Evolutionary conservation across 1,140 invertebrate genomes (phyloP), one percentile per base, ranked within the genome.

Genomic region (Drosophila mayri): DNA sequence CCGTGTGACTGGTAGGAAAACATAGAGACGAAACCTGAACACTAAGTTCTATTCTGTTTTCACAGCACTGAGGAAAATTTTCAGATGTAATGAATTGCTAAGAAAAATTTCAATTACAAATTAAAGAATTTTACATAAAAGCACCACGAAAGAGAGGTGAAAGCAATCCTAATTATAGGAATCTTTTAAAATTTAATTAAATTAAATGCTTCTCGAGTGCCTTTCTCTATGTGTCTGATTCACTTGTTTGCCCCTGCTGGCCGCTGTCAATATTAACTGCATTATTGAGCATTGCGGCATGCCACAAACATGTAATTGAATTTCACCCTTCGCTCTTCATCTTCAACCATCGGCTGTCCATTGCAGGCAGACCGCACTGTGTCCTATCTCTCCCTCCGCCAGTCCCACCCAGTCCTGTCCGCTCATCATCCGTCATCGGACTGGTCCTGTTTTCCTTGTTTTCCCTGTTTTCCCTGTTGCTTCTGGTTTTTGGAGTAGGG

Each of bases 261-360:
- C 47, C 20, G 58, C 71, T 79, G 77, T 85, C 85, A 90, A 90
- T 90, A 90, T 90, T 90, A 90, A 90, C 85, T 90, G 85, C 85
- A 90, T 90, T 90, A 90, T 90, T 90, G 85, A 90, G 85, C 86
- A 90, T 81, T 90, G 85, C 81, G 85, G 85, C 85, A 73, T 79
- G 85, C 85, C 85, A 90, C 85, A 90, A 90, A 90, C 85, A 90
- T 85, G 85, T 90, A 90, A 90, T 90, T 90, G 81, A 90, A 85
- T 90, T 90, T 76, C 81, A 90, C 85, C 84, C 84, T 90, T 84
- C 65, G 62, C 73, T 68, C 61, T 18, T 41, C 63, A 58, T 66
- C 52, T 75, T 50, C 54, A 35, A 30, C 37, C 70, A 66, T 41
- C 28, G 32, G 32, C 30, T 63, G 58, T 74, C 70, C 72, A 74